These are phyloP conservation scores for Rafetus swinhoei DNA, from an alignment of 2,113 vertebrate genomes.

Conservation along the genomic window DNA sequence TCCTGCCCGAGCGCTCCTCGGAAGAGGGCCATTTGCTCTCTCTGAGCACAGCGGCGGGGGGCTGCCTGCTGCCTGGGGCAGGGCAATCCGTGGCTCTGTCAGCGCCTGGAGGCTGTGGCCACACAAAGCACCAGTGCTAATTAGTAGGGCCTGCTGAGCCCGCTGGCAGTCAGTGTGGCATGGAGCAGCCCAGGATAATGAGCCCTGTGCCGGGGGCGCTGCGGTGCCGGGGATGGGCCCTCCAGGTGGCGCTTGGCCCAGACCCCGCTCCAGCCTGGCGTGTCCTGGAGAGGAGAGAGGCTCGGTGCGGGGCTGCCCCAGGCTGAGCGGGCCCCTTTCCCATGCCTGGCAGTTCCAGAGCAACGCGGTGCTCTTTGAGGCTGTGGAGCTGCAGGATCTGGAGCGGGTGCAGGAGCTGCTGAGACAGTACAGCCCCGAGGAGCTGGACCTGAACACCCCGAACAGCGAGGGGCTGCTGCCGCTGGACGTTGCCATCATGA, in stretches of 20 bases:
- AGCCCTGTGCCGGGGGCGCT: not conserved
- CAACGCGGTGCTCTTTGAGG: slow-evolving; percentile 89
- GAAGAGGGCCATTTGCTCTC: not conserved
- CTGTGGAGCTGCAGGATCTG: slow-evolving; percentile 91
- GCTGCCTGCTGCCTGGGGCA: not conserved
- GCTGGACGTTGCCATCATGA: slow-evolving; percentile 93
- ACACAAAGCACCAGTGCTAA: not conserved
- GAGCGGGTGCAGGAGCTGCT: slow-evolving; percentile 88
- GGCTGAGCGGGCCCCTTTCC: not conserved
- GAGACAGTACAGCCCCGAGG: slow-evolving; percentile 89
- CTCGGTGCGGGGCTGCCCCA: rapidly evolving
- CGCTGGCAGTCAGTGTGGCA: not conserved
- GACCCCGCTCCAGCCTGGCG: too few relatives aligned
- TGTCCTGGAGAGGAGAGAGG: not conserved
- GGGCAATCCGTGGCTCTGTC: not conserved
- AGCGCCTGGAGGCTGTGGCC: not conserved
- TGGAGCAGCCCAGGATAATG: not conserved
- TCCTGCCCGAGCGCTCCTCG: not conserved
- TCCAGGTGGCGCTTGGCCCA: not conserved
- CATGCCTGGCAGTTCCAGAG: slow-evolving; percentile 83
- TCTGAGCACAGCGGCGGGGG: not conserved
- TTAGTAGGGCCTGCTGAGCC: not conserved
- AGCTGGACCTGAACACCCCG: slow-evolving; percentile 93
- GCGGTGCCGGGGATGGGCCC: not conserved
- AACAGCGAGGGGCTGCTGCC: slow-evolving; percentile 93